phyloP scores from a whole-genome alignment of 2,888 invertebrate species.

The Acanthoscelides obtectus region DNA sequence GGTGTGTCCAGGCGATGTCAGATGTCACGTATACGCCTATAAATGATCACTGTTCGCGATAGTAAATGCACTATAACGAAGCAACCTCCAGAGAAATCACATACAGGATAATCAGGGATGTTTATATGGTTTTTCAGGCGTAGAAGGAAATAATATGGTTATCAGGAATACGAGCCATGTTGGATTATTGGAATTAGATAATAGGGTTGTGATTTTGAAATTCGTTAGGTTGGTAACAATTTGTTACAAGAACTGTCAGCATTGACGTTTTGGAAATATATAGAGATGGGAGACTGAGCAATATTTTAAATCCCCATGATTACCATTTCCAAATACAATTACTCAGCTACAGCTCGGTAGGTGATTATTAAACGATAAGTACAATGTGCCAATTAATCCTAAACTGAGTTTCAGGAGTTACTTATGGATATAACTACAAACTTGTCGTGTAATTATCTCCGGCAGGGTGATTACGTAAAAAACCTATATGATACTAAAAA shows the following conservation, averaged over 20 bases:
- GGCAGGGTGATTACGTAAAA: too few relatives aligned
- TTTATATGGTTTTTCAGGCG: neutral
- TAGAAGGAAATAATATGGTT: neutral
- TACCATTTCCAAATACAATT: too few relatives aligned
- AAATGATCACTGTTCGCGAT: neutral
- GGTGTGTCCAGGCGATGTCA: conserved; percentile 18
- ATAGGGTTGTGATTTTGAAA: neutral
- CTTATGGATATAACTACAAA: too few relatives aligned
- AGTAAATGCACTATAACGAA: neutral
- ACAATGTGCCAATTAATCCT: too few relatives aligned
- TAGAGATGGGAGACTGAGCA: neutral
- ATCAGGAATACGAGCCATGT: neutral
- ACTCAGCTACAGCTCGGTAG: too few relatives aligned
- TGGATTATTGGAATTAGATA: neutral
- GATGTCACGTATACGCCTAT: neutral
- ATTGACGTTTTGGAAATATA: neutral
- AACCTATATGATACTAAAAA: too few relatives aligned
- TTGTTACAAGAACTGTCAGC: neutral
- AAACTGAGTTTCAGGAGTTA: too few relatives aligned
- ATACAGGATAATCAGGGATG: neutral
- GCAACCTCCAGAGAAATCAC: neutral
- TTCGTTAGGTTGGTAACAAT: neutral
- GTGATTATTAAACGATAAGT: too few relatives aligned
- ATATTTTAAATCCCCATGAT: too few relatives aligned
- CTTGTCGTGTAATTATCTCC: too few relatives aligned